phyloP scores from a whole-genome alignment of 1,140 invertebrate species.

The Limonius californicus region DNA sequence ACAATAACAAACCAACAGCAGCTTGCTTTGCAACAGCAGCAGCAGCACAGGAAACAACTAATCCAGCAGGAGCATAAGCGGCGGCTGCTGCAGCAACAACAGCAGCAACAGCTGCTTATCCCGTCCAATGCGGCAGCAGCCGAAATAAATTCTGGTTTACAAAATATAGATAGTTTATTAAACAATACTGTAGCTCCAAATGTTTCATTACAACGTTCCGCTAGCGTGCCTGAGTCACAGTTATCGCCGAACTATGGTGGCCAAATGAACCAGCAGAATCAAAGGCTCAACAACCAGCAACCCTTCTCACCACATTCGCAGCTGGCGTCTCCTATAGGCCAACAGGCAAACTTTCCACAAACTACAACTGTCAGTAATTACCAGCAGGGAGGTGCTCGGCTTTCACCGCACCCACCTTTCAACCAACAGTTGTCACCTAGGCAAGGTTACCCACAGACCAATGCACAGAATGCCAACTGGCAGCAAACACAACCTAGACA shows the following conservation, averaged over 20 bases:
- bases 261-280: slow-evolving; percentile 38
- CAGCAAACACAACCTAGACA: slow-evolving; percentile 35
- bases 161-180: slow-evolving; percentile 73
- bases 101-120: slow-evolving; percentile 67
- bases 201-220: slow-evolving; percentile 65
- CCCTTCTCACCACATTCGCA: slow-evolving; percentile 50
- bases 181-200: slow-evolving; percentile 77
- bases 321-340: slow-evolving; percentile 44
- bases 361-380: slow-evolving; percentile 22
- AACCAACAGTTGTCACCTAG: slow-evolving; percentile 42
- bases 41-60: slow-evolving; percentile 36
- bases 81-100: slow-evolving; percentile 57
- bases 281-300: slow-evolving; percentile 44
- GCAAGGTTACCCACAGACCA: slow-evolving; percentile 34
- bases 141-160: slow-evolving; percentile 59
- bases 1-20: slow-evolving; percentile 34
- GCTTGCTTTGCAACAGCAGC: slow-evolving; percentile 39
- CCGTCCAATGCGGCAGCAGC: slow-evolving; percentile 62
- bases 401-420: slow-evolving; percentile 41
- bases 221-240: slow-evolving; percentile 68
- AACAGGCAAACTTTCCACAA: slow-evolving; percentile 35
- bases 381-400: slow-evolving; percentile 33
- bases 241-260: slow-evolving; percentile 59
- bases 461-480: slow-evolving; percentile 24
- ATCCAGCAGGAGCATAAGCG: slow-evolving; percentile 49